Conservation (phyloP, 2,797 vertebrate genomes). For the Characodon lateralis region DNA sequence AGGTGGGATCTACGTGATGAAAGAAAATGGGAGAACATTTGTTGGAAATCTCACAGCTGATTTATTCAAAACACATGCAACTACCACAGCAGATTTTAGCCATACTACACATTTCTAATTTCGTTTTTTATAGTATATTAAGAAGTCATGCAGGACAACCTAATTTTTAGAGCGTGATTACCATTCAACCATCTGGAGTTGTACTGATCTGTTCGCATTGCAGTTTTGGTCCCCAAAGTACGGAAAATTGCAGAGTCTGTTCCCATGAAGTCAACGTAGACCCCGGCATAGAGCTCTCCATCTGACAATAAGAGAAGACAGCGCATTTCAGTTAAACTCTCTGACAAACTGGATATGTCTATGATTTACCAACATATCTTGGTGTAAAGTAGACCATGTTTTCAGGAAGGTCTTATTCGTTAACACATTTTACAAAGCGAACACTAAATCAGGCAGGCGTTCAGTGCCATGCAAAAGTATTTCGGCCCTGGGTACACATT, state of each 20-base stretch:
- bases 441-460: too few species aligned
- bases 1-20: constrained; percentile 87
- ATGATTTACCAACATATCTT: neutral
- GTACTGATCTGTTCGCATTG: constrained; percentile 98
- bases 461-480: too few species aligned
- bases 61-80: constrained; percentile 39
- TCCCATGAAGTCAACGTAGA: constrained; percentile 99
- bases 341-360: neutral
- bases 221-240: constrained; percentile 93
- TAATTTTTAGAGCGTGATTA: constrained; percentile 62
- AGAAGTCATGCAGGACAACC: constrained; percentile 4
- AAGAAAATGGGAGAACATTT: constrained; percentile 41
- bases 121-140: constrained; percentile 16
- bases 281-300: constrained; percentile 95
- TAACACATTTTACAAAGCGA: neutral
- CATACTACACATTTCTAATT: neutral
- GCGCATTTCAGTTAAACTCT: constrained; percentile 47
- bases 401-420: neutral
- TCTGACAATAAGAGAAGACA: constrained; percentile 80
- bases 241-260: constrained; percentile 97
- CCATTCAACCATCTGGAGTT: constrained; percentile 99
- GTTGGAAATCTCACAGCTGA: constrained; percentile 23
- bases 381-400: neutral
- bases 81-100: constrained; percentile 11
- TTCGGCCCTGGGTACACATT: too few species aligned